Base-by-base conservation (phyloP, 2,113 vertebrate species). In the Furnarius figulus region DNA sequence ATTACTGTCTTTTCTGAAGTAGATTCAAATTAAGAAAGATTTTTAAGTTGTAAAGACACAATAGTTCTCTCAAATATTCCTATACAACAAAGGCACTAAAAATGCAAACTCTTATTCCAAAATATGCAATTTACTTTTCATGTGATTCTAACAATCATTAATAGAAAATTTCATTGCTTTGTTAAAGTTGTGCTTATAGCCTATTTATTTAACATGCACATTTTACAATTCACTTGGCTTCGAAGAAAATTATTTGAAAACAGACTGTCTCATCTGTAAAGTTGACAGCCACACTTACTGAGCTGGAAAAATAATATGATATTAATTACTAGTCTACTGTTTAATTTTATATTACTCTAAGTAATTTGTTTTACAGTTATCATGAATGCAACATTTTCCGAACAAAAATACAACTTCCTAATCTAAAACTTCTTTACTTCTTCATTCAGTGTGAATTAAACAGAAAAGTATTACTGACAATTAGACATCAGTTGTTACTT, bases 1-100 rank as follows among this genome's bases (percentile, higher is more conserved):
- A 75, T 63, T 70, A 90, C 17, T 94, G 49, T 72, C 85, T 96
- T 96, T 95, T 83, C 61, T 78, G 74, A n/a, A 76, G 40, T 37
- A 86, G 58, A 85, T 46, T 82, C 40, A 56, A 95, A 78, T 85
- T 76, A 66, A 85, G 78, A 96, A 95, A 92, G 14, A 85, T 70
- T 83, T 91, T 95, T 65, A 53, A 94, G 93, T 93, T 40, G 25
- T 73, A 5, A 85, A 89, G 40, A 90, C 70, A 67, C 15, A 56
- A 75, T 5, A 79, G 30, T 65, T 78, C 65, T 42, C n/a, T 68
- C 58, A 83, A 90, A 77, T 75, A 70, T 58, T 79, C 22, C 61
- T 85, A 24, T 24, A 73, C 12, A 78, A 75, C 19, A 39, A 78
- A 90, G 28, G 40, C 31, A 52, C 7, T 52, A n/a, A 82, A 77